Evolutionary conservation across 2,797 vertebrate genomes (phyloP), one percentile per base, ranked within the genome.

Genomic region (Parambassis ranga): DNA sequence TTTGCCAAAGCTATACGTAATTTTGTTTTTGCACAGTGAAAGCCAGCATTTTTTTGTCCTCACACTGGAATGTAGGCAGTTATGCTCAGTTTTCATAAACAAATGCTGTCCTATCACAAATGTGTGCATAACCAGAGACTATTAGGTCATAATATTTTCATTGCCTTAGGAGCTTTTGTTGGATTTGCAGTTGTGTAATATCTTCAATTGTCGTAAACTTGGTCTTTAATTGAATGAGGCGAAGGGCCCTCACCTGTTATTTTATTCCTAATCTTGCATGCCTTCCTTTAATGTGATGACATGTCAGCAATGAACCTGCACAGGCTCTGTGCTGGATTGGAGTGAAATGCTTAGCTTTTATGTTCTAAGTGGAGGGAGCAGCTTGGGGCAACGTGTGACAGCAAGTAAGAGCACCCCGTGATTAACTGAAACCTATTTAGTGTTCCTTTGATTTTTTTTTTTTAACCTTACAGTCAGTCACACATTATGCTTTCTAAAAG

Each of bases 361-460:
- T 88, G 76, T 75, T 11, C 19, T 73, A 58, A 77, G 67, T 75
- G 70, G 60, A 76, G 64, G 72, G 75, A 78, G 75, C 59, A 62
- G 71, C 82, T 72, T 6, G 37, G 33, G 77, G 77, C 77, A 41
- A 72, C 24, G n/a, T 71, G 73, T 69, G 71, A 61, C 56, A 47
- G 72, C 42, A 48, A 59, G 65, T 44, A 65, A 65, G 74, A 48
- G 57, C 62, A 49, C 70, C 74, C 79, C 77, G 73, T 90, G 65
- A 89, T 90, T 88, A 89, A 52, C 74, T 65, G 10, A 63, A 81
- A 51, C 55, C 75, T 78, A 75, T 77, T 64, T 67, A 67, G 44
- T 74, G 48, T 33, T 62, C n/a, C 58, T 90, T 85, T 84, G 70
- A 85, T 85, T 87, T 81, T 65, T 63, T n/a, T n/a, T n/a, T n/a